phyloP scores from a whole-genome alignment of 2,797 vertebrate genomes.

The Sebastiscus albofasciatus region DNA sequence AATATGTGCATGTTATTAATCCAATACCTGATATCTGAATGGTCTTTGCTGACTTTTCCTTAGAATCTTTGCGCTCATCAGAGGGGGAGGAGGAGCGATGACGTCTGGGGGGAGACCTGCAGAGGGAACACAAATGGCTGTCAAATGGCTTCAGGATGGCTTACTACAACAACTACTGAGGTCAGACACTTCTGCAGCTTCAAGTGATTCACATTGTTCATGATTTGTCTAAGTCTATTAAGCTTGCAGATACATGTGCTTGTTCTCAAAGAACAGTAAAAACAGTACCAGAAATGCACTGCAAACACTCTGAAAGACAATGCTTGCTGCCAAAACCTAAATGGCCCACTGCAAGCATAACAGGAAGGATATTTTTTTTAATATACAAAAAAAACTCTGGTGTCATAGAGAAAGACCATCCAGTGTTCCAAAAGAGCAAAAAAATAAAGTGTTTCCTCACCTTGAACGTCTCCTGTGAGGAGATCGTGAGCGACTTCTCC shows the following conservation, averaged over 20 bases:
- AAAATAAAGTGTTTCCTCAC: slow-evolving; percentile 60
- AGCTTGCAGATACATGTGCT: not conserved
- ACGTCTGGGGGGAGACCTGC: slow-evolving; percentile 88
- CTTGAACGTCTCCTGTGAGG: slow-evolving; percentile 92
- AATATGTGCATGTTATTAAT: not conserved
- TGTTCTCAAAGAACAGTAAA: not conserved
- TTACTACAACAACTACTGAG: slow-evolving; percentile 44
- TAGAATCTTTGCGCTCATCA: slow-evolving; percentile 90
- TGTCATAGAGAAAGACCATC: not conserved
- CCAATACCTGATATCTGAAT: slow-evolving; percentile 91
- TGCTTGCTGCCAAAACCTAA: not conserved
- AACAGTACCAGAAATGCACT: not conserved
- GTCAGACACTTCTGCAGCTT: not conserved
- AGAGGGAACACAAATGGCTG: slow-evolving; percentile 10
- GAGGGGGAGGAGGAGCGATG: slow-evolving; percentile 90
- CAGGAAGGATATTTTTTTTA: not conserved
- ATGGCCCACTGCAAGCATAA: not conserved
- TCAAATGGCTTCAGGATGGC: slow-evolving; percentile 34
- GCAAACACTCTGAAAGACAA: not conserved
- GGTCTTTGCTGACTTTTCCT: slow-evolving; percentile 86
- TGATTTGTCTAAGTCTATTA: not conserved
- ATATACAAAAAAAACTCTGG: not conserved
- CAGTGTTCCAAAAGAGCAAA: not conserved
- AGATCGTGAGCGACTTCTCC: slow-evolving; percentile 91
- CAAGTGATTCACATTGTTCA: not conserved